A percentile compares a stretch with the other conserved stretches of the same genome.
These are phyloP conservation scores for Apocheima hispidaria DNA, from an alignment of 2,888 invertebrate species.

Conservation along the genomic window DNA sequence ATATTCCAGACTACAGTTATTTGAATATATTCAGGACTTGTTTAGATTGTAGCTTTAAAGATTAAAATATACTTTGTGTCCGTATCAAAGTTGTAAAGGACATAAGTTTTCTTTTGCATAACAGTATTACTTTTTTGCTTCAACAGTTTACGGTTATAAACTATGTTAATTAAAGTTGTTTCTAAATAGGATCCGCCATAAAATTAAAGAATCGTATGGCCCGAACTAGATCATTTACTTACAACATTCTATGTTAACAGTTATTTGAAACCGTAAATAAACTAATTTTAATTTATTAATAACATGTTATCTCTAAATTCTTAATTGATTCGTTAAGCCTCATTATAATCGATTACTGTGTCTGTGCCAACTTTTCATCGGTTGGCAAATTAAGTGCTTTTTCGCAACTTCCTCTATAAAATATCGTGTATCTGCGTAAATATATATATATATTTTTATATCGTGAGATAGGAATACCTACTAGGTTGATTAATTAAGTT, in stretches of 20 bases:
- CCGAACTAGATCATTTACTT: conserved; percentile 16
- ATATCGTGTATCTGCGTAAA: conserved; percentile 14
- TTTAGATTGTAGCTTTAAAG: no score
- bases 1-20: no score
- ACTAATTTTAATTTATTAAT: conserved; percentile 36
- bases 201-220: not conserved
- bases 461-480: conserved; percentile 11
- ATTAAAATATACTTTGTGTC: no score
- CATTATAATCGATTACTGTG: conserved; percentile 11
- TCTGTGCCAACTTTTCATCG: conserved; percentile 18
- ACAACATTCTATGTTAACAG: conserved; percentile 27
- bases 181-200: not conserved
- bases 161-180: not conserved
- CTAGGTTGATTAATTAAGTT: conserved; percentile 11
- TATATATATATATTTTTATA: conserved; percentile 1
- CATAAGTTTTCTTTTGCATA: no score
- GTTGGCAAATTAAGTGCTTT: conserved; percentile 19
- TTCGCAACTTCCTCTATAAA: conserved; percentile 31
- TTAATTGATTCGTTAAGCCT: conserved; percentile 32
- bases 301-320: conserved; percentile 24
- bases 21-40: no score
- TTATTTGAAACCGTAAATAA: conserved; percentile 35
- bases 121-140: not conserved
- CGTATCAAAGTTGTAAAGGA: no score
- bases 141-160: not conserved